phyloP scores from a whole-genome alignment of 2,888 invertebrate species.

The Danaus chrysippus region DNA sequence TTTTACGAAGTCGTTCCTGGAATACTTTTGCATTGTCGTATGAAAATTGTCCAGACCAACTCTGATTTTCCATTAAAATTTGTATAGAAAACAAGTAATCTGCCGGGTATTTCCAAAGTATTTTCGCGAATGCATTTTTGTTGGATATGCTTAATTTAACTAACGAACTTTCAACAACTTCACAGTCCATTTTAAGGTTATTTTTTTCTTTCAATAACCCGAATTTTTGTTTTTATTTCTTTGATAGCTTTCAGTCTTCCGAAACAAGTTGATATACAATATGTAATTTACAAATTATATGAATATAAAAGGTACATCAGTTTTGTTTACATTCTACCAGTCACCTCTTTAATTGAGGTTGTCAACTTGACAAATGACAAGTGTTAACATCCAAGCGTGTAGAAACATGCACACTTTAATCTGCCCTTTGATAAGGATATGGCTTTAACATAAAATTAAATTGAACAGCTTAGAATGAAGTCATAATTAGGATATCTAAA shows the following conservation, averaged over 20 bases:
- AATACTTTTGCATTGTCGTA: conserved; percentile 43
- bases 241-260: no score
- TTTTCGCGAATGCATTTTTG: conserved; percentile 43
- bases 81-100: conserved; percentile 50
- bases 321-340: neutral
- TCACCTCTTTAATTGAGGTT: neutral
- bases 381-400: no score
- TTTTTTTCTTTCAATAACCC: no score
- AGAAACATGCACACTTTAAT: no score
- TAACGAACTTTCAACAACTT: conserved; percentile 26
- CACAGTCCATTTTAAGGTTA: conserved; percentile 13
- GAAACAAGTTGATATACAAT: no score
- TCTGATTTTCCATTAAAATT: conserved; percentile 44
- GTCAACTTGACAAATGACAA: neutral
- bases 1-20: conserved; percentile 42
- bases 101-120: conserved; percentile 48
- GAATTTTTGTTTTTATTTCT: no score
- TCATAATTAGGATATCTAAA: no score
- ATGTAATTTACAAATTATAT: neutral
- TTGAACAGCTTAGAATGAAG: no score
- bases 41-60: conserved; percentile 56
- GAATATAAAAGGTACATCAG: neutral
- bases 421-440: no score
- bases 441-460: no score
- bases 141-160: conserved; percentile 44